These are phyloP conservation scores for Tetragonula carbonaria DNA, from an alignment of 2,888 invertebrate genomes.

Conservation along the genomic window DNA sequence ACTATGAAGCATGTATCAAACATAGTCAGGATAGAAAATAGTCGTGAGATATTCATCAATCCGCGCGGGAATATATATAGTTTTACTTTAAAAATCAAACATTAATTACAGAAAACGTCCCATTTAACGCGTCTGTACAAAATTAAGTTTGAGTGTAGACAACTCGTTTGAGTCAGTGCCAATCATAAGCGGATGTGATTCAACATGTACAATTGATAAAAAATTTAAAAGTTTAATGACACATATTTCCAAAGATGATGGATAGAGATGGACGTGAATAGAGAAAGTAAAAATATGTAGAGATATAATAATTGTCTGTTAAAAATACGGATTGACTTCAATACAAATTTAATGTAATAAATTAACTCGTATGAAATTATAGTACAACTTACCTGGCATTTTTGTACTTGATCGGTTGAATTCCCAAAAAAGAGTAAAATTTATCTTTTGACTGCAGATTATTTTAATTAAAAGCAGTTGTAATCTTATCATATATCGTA, in stretches of 20 bases:
- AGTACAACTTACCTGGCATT: conserved; percentile 71
- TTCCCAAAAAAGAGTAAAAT: conserved; percentile 58
- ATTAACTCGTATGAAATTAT: background rate
- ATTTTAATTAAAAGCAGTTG: conserved; percentile 63
- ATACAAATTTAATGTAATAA: background rate
- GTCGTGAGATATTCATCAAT: no score
- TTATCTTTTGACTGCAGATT: conserved; percentile 55
- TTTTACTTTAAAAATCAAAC: no score
- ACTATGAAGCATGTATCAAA: no score
- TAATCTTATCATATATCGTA: conserved; percentile 74
- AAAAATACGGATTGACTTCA: background rate
- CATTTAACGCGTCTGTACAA: no score
- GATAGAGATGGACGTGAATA: no score
- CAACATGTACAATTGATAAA: no score
- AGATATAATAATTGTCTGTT: background rate
- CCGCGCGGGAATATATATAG: no score
- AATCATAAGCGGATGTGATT: no score
- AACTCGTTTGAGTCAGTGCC: no score
- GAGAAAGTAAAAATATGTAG: background rate
- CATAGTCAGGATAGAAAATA: no score
- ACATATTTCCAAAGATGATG: background rate
- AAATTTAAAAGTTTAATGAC: background rate
- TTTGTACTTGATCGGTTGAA: conserved; percentile 44
- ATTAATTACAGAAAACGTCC: no score
- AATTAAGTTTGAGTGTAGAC: no score